Evolutionary conservation across 2,888 invertebrate species (phyloP).

Genomic region (Conchocele bisecta): DNA sequence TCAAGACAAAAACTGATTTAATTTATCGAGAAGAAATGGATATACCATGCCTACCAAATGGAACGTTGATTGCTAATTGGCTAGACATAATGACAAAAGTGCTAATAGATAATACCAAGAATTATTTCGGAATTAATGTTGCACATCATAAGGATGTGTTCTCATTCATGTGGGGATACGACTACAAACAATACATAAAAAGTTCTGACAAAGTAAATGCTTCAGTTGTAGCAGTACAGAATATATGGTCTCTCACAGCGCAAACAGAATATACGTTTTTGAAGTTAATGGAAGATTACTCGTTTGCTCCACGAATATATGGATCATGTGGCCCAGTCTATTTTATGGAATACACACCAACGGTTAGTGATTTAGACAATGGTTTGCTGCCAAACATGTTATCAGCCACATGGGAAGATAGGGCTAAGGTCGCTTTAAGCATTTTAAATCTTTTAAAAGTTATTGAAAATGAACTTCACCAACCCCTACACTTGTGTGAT

Average conservation of each 20-base stretch:
- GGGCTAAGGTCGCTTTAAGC: conserved; percentile 80
- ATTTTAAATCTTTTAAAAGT: conserved; percentile 86
- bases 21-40: background rate
- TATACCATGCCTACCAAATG: conserved; percentile 22
- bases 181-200: conserved; percentile 44
- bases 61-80: conserved; percentile 10
- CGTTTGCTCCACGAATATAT: conserved; percentile 87
- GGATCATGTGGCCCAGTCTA: conserved; percentile 88
- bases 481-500: conserved; percentile 88
- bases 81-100: conserved; percentile 16
- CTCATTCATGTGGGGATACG: conserved; percentile 51
- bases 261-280: conserved; percentile 88
- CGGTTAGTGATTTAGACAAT: conserved; percentile 58
- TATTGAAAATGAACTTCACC: conserved; percentile 85
- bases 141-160: conserved; percentile 44
- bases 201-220: conserved; percentile 15
- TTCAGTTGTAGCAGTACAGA: conserved; percentile 37
- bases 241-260: conserved; percentile 86
- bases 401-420: too few relatives aligned
- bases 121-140: conserved; percentile 30
- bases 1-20: conserved; percentile 59
- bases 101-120: conserved; percentile 43
- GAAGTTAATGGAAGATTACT: conserved; percentile 85
- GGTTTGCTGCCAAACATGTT: conserved; percentile 63
- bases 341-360: conserved; percentile 86